Evolutionary conservation across 2,113 vertebrate species (phyloP).

Genomic region (Takifugu flavidus): DNA sequence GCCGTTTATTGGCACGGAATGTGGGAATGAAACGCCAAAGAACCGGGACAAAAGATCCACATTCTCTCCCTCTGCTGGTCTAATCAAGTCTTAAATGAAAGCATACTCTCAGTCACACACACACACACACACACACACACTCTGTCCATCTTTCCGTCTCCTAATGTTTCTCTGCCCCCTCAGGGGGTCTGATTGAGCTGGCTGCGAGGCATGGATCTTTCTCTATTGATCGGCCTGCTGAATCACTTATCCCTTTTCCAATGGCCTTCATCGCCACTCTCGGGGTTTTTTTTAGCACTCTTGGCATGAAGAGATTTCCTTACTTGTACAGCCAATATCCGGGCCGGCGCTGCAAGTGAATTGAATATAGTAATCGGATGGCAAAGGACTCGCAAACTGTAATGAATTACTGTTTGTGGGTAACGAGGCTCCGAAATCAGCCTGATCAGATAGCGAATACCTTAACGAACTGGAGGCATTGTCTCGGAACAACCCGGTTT

Average conservation of each 20-base stretch:
- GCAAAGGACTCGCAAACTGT: conserved; percentile 11
- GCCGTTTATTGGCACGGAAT: conserved; percentile 43
- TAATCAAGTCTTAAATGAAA: conserved; percentile 57
- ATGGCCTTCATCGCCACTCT: conserved; percentile 68
- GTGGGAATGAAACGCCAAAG: conserved; percentile 52
- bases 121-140: conserved; percentile 16
- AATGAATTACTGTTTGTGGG: conserved; percentile 10
- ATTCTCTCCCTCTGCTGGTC: conserved; percentile 34
- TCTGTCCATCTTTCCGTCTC: conserved; percentile 57
- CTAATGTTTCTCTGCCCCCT: conserved; percentile 62
- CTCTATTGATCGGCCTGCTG: conserved; percentile 70
- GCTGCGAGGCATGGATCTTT: conserved; percentile 70
- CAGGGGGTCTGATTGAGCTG: conserved; percentile 67
- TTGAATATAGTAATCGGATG: conserved; percentile 19
- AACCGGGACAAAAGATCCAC: conserved; percentile 58
- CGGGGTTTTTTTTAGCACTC: conserved; percentile 60
- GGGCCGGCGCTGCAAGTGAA: conserved; percentile 18
- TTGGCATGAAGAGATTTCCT: conserved; percentile 48
- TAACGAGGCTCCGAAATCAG: conserved; percentile 25
- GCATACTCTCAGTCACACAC: conserved; percentile 18
- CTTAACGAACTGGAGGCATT: conserved; percentile 19
- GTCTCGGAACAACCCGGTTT: conserved; percentile 45
- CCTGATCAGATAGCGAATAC: conserved; percentile 24
- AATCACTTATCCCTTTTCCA: conserved; percentile 77
- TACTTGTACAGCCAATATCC: conserved; percentile 40